Percentiles rank a stretch among this genome's conserved stretches.
These are phyloP conservation scores for Darevskia mixta DNA, from an alignment of 2,797 vertebrate species.

Conservation along the genomic window DNA sequence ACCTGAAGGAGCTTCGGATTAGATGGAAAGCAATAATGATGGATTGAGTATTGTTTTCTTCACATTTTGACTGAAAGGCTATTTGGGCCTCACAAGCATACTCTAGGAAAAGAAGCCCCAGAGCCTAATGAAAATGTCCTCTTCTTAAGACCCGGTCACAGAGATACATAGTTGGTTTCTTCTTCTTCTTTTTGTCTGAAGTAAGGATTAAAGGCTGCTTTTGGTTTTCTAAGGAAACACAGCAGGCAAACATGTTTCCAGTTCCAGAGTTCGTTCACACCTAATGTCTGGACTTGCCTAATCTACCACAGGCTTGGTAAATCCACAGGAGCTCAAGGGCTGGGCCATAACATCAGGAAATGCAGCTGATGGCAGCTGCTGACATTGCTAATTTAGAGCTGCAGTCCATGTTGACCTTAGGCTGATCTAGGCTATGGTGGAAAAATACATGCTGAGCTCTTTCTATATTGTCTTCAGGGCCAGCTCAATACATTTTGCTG, in stretches of 20 bases:
- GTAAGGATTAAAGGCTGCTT: accelerated
- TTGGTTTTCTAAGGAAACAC: not conserved
- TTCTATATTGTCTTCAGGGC: too few species aligned
- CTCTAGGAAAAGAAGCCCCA: not conserved
- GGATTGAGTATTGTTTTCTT: not conserved
- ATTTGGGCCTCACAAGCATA: conserved; percentile 40
- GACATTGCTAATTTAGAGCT: accelerated
- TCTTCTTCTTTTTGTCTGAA: accelerated
- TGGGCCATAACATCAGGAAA: not conserved
- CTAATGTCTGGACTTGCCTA: not conserved
- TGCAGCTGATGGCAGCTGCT: not conserved
- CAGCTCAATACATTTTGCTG: too few species aligned
- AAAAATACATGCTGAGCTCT: accelerated
- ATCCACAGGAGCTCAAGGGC: not conserved
- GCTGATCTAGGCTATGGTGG: not conserved
- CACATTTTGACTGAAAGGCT: conserved; percentile 27
- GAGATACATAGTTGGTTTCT: not conserved
- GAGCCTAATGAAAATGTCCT: accelerated
- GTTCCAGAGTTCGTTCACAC: not conserved
- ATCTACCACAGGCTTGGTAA: not conserved
- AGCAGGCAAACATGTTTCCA: not conserved
- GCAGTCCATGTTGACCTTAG: accelerated
- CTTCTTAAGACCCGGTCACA: not conserved
- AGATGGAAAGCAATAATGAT: conserved; percentile 26
- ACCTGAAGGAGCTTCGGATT: not conserved